A percentile compares a stretch with the other conserved stretches of the same genome.
These are phyloP conservation scores for Scolopax mira DNA, from an alignment of 2,113 vertebrate species.

Conservation along the genomic window DNA sequence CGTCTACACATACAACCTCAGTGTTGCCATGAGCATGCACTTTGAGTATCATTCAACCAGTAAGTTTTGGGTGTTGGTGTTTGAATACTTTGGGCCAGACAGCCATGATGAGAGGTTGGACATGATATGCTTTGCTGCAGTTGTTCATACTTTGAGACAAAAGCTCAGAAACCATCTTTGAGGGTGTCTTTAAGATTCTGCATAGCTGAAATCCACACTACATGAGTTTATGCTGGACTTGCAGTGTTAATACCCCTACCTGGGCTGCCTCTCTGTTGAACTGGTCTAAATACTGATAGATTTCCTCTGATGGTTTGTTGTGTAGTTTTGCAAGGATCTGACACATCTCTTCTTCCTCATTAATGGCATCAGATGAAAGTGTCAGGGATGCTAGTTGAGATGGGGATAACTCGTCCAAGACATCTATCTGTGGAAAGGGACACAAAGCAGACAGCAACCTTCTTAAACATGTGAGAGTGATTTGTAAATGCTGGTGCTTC, in stretches of 20 bases:
- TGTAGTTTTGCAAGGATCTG: background rate
- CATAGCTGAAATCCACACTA: background rate
- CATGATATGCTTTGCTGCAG: background rate
- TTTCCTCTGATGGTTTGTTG: background rate
- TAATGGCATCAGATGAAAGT: background rate
- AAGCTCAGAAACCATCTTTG: background rate
- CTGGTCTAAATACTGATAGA: conserved; percentile 1
- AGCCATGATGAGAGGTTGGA: background rate
- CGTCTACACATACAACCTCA: too few relatives aligned
- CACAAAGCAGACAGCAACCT: background rate
- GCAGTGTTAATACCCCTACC: background rate
- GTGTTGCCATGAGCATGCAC: background rate
- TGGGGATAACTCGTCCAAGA: background rate
- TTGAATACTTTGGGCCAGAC: background rate
- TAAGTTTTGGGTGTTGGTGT: background rate
- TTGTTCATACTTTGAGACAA: background rate
- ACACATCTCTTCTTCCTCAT: background rate
- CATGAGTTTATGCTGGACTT: background rate
- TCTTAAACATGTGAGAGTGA: background rate
- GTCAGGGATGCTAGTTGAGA: conserved; percentile 24
- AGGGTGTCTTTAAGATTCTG: background rate
- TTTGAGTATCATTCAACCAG: background rate
- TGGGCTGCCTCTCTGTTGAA: background rate
- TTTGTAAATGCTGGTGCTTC: background rate
- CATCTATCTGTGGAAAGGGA: background rate